These are phyloP conservation scores for Morinoia aosen DNA, from an alignment of 2,888 invertebrate species.

Conservation along the genomic window DNA sequence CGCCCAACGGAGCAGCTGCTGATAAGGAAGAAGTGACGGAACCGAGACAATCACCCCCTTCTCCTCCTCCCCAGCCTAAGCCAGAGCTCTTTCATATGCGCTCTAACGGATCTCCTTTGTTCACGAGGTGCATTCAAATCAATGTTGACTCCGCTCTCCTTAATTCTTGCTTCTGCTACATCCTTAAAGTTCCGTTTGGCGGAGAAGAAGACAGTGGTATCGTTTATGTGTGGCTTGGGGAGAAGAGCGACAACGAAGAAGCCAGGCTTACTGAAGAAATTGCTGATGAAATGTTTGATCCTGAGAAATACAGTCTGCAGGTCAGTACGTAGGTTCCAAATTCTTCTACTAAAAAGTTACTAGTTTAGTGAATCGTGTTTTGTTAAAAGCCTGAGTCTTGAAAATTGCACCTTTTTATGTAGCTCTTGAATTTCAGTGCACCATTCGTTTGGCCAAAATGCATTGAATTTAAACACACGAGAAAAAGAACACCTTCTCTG, in stretches of 20 bases:
- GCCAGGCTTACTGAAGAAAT: slow-evolving; percentile 89
- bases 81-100: slow-evolving; percentile 90
- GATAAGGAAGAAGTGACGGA: background rate
- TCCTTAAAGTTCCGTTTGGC: slow-evolving; percentile 80
- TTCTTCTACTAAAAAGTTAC: background rate
- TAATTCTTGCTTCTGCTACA: slow-evolving; percentile 90
- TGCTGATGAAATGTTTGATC: slow-evolving; percentile 91
- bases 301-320: slow-evolving; percentile 73
- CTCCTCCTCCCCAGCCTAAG: slow-evolving; percentile 58
- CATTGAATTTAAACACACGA: background rate
- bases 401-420: background rate
- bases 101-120: slow-evolving; percentile 94
- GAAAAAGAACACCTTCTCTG: too few relatives aligned
- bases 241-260: slow-evolving; percentile 86
- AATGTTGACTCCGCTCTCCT: slow-evolving; percentile 86
- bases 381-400: background rate
- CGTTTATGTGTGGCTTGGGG: slow-evolving; percentile 96
- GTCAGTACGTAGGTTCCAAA: slow-evolving; percentile 45
- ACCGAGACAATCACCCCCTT: background rate
- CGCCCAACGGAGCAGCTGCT: slow-evolving; percentile 32
- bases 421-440: background rate
- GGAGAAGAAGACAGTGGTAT: slow-evolving; percentile 85
- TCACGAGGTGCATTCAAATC: slow-evolving; percentile 92
- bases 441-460: background rate
- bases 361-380: background rate